Evolutionary conservation across 2,888 invertebrate species (phyloP).

Genomic region (Aelia acuminata): DNA sequence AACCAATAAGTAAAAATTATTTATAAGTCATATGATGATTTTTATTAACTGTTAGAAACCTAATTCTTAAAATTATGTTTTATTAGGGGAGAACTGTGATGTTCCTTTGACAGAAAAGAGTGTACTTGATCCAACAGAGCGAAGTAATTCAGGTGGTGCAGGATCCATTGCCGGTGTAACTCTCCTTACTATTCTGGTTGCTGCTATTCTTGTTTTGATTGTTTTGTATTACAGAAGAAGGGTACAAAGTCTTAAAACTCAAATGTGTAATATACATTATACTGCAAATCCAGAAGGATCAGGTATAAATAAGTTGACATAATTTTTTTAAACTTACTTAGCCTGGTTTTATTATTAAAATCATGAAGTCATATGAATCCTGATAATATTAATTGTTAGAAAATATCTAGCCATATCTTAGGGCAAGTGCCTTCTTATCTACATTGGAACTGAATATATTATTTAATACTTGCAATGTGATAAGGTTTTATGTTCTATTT

Average conservation of each 20-base stretch:
- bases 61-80: not conserved
- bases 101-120: constrained; percentile 61
- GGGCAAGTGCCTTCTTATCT: too few species aligned
- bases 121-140: constrained; percentile 55
- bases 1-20: too few species aligned
- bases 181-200: constrained; percentile 74
- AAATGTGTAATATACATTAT: constrained; percentile 90
- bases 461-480: too few species aligned
- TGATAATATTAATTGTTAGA: too few species aligned
- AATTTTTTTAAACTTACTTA: not conserved
- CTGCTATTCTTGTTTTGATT: constrained; percentile 70
- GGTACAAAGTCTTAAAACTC: constrained; percentile 86
- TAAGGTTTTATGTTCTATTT: too few species aligned
- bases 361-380: not conserved
- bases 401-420: too few species aligned
- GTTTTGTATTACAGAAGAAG: constrained; percentile 85
- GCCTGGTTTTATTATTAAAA: not conserved
- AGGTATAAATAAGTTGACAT: constrained; percentile 69
- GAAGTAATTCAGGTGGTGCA: constrained; percentile 49
- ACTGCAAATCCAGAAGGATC: constrained; percentile 82
- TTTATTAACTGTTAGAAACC: not conserved
- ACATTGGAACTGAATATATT: too few species aligned
- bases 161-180: constrained; percentile 72
- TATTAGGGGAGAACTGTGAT: constrained; percentile 79
- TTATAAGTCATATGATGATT: not conserved